phyloP scores from a whole-genome alignment of 2,113 vertebrate species.

The Bubo blakistoni region DNA sequence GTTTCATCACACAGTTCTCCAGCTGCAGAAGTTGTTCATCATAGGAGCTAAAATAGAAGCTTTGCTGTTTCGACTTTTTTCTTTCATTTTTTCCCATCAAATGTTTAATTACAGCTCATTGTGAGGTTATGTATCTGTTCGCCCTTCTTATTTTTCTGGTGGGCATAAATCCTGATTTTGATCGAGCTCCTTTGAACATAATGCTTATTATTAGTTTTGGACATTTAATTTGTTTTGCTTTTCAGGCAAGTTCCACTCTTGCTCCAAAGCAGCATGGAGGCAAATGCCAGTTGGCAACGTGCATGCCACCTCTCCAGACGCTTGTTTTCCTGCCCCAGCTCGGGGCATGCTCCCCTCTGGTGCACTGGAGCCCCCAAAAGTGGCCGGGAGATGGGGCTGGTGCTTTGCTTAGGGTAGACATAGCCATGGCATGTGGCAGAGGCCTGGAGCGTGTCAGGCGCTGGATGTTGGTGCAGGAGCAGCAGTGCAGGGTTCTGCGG shows the following conservation, averaged over 20 bases:
- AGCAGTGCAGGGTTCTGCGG: not conserved
- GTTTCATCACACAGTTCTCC: constrained; percentile 27
- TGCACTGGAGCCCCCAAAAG: not conserved
- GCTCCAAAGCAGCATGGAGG: constrained; percentile 39
- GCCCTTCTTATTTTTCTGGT: not conserved
- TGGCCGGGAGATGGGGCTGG: no score
- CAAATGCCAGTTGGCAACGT: constrained; percentile 32
- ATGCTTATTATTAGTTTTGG: constrained; percentile 55
- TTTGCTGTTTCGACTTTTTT: not conserved
- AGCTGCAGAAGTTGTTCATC: constrained; percentile 13
- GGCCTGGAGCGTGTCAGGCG: fast-evolving
- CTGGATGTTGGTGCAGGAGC: not conserved
- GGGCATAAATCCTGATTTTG: constrained; percentile 31
- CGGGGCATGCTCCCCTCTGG: not conserved
- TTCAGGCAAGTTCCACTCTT: constrained; percentile 60
- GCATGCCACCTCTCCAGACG: fast-evolving
- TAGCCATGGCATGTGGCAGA: not conserved
- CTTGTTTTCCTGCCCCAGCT: not conserved
- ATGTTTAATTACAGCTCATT: not conserved
- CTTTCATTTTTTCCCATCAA: not conserved
- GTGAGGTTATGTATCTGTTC: constrained; percentile 2
- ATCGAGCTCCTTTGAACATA: constrained; percentile 37
- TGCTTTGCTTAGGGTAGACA: not conserved
- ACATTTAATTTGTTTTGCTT: constrained; percentile 67
- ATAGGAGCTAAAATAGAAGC: not conserved